Evolutionary conservation across 2,797 vertebrate species (phyloP).

Genomic region (Labroides dimidiatus): DNA sequence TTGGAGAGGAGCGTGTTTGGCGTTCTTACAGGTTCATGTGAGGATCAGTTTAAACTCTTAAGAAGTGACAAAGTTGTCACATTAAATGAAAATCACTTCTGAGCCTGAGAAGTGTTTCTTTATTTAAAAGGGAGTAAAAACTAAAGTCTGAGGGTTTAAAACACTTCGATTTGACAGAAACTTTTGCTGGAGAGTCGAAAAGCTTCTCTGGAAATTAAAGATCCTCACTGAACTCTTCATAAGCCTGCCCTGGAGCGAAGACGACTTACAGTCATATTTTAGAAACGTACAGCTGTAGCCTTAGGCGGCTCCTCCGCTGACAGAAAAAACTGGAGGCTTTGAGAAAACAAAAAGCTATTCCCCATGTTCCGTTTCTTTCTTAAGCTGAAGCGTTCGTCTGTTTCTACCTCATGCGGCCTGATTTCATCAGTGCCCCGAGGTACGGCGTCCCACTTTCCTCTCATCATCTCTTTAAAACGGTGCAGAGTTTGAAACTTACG

Average conservation of each 20-base stretch:
- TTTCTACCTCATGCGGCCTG: background rate
- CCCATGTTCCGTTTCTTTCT: conserved; percentile 24
- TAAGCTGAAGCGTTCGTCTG: conserved; percentile 21
- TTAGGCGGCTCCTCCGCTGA: conserved; percentile 18
- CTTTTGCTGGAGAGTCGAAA: too few species aligned
- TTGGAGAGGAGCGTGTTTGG: conserved; percentile 51
- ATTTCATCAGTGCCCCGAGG: background rate
- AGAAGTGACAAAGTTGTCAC: conserved; percentile 6
- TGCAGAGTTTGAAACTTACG: conserved; percentile 85
- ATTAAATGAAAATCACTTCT: background rate
- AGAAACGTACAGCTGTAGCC: conserved; percentile 9
- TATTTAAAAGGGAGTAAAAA: too few species aligned
- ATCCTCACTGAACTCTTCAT: background rate
- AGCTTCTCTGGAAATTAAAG: conserved; percentile 8
- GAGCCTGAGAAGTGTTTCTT: rapidly evolving
- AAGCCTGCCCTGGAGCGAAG: conserved; percentile 4
- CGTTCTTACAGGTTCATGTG: conserved; percentile 21
- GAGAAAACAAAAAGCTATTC: conserved; percentile 35
- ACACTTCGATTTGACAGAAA: too few species aligned
- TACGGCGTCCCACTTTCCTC: background rate
- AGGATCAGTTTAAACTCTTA: conserved; percentile 5
- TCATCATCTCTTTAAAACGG: background rate
- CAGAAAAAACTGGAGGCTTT: conserved; percentile 19
- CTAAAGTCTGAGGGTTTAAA: background rate
- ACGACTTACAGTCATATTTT: conserved; percentile 21